Base-by-base conservation (phyloP, 1,140 invertebrate species). In the Hylaeus volcanicus region DNA sequence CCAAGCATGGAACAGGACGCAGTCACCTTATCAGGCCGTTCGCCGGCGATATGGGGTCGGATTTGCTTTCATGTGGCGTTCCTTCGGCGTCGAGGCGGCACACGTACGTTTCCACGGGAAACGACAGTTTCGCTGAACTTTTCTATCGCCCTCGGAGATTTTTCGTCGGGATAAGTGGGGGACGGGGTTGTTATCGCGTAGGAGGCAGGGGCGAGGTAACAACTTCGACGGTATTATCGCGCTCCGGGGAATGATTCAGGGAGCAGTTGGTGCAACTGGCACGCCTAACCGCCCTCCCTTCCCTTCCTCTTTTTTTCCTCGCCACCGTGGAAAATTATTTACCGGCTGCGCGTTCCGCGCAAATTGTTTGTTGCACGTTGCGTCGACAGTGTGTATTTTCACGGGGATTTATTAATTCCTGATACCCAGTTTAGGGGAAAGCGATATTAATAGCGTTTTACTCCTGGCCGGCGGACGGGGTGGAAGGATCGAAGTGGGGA, bases 41-140 rank as follows among this genome's bases (percentile, higher is more conserved):
- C 41, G 66, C 66, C 45, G 39, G 4, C 76, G 71, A 75, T 79
- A 65, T 72, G 60, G 71, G 56, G 81, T 61, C 9, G 51, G 9
- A 6, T 45, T 66, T 12, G 66, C 56, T 72, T 61, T 70, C 64
- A 75, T 65, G 79, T 45, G 68, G 61, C 51, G 63, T 63, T 80
- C 60, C 2, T 26, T 48, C 48, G 78, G 74, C 73, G 64, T 9
- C 75, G 51, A 77, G 41, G 51, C 73, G 65, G 58, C 55, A 43
- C 81, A 77, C 85, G 74, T 84, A 80, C 82, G 74, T 84, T 81
- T 74, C 74, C 78, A 78, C 75, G 84, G 81, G 71, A 86, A 26
- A 87, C 82, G 86, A 86, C 71, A 86, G 85, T 86, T 86, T 68
- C 65, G 73, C 45, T 51, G 74, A 51, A 86, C 74, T 87, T 87